Conservation (phyloP, 2,888 invertebrate species). For the Trichogramma evanescens region DNA sequence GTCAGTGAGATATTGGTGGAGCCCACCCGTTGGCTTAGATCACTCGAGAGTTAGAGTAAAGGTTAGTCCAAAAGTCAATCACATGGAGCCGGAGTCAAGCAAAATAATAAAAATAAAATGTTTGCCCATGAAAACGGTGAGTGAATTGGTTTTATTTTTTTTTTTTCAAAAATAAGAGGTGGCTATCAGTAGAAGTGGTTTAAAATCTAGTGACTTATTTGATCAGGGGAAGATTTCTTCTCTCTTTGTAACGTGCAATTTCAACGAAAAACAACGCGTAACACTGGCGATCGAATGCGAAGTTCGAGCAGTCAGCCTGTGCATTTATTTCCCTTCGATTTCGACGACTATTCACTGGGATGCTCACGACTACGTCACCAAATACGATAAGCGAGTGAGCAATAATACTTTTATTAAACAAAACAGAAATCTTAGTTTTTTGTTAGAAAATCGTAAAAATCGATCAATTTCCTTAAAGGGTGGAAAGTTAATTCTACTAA, state of each 20-base stretch:
- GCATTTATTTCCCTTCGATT: conserved; percentile 38
- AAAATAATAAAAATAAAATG: conserved; percentile 30
- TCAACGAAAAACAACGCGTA: conserved; percentile 34
- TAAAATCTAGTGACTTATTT: not conserved
- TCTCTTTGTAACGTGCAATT: conserved; percentile 42
- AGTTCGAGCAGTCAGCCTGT: conserved; percentile 39
- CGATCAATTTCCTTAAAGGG: too few species aligned
- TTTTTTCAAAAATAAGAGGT: not conserved
- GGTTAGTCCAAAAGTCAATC: conserved; percentile 35
- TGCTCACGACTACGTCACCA: conserved; percentile 15
- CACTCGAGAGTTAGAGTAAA: conserved; percentile 32
- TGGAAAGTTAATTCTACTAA: too few species aligned
- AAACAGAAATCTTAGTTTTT: too few species aligned
- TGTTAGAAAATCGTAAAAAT: too few species aligned
- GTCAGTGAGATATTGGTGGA: conserved; percentile 26
- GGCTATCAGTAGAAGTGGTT: not conserved
- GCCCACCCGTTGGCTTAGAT: conserved; percentile 35
- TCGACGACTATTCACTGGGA: conserved; percentile 25
- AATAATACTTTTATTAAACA: not conserved
- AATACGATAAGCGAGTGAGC: conserved; percentile 7
- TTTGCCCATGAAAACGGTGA: conserved; percentile 32
- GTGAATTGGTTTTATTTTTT: not conserved
- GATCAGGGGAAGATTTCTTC: conserved; percentile 40
- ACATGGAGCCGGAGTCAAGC: conserved; percentile 26
- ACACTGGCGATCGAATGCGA: conserved; percentile 39